These are phyloP conservation scores for Ephestia elutella DNA, from an alignment of 1,140 invertebrate genomes.

Conservation along the genomic window DNA sequence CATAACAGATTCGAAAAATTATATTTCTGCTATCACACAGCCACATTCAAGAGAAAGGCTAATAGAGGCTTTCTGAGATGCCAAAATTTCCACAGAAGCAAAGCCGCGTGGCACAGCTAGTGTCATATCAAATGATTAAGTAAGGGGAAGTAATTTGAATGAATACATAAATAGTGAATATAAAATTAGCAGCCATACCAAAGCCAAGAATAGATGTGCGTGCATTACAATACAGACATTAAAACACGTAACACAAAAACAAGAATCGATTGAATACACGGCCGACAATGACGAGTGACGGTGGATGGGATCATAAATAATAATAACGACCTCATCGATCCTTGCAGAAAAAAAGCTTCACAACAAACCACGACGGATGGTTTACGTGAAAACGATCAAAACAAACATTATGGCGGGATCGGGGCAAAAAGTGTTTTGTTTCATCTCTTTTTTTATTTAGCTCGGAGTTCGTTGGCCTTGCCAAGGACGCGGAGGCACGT, in stretches of 20 bases:
- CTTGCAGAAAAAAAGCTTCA: conserved; percentile 36
- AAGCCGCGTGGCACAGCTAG: too few species aligned
- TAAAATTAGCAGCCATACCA: neutral
- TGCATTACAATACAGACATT: conserved; percentile 2
- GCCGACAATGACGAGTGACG: conserved; percentile 6
- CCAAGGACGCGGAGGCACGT: conserved; percentile 64
- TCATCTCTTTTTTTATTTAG: conserved; percentile 52
- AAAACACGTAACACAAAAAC: conserved; percentile 5
- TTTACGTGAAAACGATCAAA: conserved; percentile 67
- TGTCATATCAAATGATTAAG: too few species aligned
- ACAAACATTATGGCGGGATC: conserved; percentile 55
- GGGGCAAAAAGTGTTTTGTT: conserved; percentile 54
- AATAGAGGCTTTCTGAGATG: too few species aligned
- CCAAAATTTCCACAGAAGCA: too few species aligned
- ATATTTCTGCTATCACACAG: too few species aligned
- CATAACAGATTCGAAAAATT: too few species aligned
- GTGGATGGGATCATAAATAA: conserved; percentile 29
- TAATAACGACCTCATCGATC: conserved; percentile 42
- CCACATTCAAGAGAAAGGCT: too few species aligned
- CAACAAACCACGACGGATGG: conserved; percentile 44
- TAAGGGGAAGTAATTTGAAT: neutral
- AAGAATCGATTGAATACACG: conserved; percentile 8
- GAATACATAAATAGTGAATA: neutral
- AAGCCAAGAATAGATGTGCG: neutral
- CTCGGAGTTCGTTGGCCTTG: conserved; percentile 54